Evolutionary conservation across 2,113 vertebrate species (phyloP).

Genomic region (Chaetodon trifascialis): DNA sequence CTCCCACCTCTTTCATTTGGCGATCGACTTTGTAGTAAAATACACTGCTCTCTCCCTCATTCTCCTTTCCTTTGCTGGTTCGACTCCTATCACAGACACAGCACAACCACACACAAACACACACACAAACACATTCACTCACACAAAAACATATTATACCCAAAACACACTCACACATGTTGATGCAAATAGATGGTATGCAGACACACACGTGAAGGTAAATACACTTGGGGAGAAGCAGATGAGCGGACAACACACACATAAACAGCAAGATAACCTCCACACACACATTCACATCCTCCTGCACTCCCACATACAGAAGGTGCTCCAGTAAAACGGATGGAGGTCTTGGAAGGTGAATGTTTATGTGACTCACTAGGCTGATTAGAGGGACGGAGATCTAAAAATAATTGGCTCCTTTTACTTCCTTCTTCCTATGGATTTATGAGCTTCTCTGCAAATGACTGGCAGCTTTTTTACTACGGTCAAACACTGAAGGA

Average conservation of each 20-base stretch:
- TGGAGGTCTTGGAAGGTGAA: conserved; percentile 80
- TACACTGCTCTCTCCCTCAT: conserved; percentile 40
- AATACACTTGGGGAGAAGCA: conserved; percentile 3
- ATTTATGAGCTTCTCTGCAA: conserved; percentile 79
- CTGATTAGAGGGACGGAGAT: conserved; percentile 82
- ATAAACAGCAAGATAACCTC: neutral
- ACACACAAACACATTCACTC: neutral
- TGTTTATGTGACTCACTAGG: conserved; percentile 80
- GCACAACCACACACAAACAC: neutral
- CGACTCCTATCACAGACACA: conserved; percentile 37
- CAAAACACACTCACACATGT: neutral
- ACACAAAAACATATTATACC: neutral
- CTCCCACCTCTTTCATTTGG: conserved; percentile 60
- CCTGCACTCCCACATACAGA: conserved; percentile 11
- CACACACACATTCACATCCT: neutral
- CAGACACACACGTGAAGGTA: conserved; percentile 4
- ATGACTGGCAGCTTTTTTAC: conserved; percentile 84
- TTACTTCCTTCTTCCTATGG: conserved; percentile 76
- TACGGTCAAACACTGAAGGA: conserved; percentile 80
- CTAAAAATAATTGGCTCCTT: conserved; percentile 82
- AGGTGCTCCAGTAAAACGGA: conserved; percentile 66
- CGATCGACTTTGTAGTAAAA: conserved; percentile 73
- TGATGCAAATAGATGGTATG: conserved; percentile 20
- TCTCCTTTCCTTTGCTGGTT: conserved; percentile 31
- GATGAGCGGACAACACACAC: neutral